A percentile compares a stretch with the other conserved stretches of the same genome.
phyloP scores from a whole-genome alignment of 2,113 vertebrate genomes.

The Stigmatopora nigra region DNA sequence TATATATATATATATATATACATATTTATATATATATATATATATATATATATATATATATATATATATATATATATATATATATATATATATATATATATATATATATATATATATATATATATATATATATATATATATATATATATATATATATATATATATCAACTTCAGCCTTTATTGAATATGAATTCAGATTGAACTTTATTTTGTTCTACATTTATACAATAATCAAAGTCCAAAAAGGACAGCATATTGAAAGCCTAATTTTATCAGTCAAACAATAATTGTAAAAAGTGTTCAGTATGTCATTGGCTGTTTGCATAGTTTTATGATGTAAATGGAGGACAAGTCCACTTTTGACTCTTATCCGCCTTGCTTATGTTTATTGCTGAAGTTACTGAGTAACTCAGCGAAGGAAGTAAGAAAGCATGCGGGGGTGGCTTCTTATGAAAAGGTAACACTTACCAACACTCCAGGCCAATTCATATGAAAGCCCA shows the following conservation, averaged over 20 bases:
- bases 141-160: too few species aligned
- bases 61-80: too few species aligned
- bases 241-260: not conserved
- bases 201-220: not conserved
- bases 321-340: constrained; percentile 12
- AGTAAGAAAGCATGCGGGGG: constrained; percentile 38
- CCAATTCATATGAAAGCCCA: not conserved
- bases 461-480: constrained; percentile 2
- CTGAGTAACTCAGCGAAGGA: constrained; percentile 63
- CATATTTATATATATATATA: too few species aligned
- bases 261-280: constrained; percentile 54
- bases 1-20: too few species aligned
- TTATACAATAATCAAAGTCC: not conserved
- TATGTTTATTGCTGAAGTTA: constrained; percentile 53
- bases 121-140: too few species aligned
- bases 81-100: too few species aligned
- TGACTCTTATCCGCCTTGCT: constrained; percentile 32
- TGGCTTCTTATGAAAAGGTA: constrained; percentile 27
- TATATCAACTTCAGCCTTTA: too few species aligned
- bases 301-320: constrained; percentile 33
- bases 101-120: too few species aligned
- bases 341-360: constrained; percentile 5
- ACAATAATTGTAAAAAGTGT: constrained; percentile 11
- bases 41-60: too few species aligned
- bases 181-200: too few species aligned